A percentile compares a stretch with the other conserved stretches of the same genome.
phyloP scores from a whole-genome alignment of 2,113 vertebrate genomes.

The Oreochromis tanganicae region DNA sequence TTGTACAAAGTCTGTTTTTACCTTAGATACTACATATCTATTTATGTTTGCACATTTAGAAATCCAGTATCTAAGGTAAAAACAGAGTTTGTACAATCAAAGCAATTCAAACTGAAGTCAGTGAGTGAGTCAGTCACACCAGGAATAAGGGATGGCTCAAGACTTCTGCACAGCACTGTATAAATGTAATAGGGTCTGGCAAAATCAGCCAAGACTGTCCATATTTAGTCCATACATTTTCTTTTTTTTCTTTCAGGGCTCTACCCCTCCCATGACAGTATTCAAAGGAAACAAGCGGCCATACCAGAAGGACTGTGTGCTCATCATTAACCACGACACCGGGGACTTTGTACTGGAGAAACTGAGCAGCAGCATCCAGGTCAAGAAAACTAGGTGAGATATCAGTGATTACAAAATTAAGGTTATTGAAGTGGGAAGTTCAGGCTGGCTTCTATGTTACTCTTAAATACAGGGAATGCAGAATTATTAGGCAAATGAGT shows the following conservation, averaged over 20 bases:
- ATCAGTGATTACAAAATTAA: no score
- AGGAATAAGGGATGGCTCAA: not conserved
- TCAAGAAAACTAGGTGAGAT: constrained; percentile 96
- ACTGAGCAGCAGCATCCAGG: constrained; percentile 97
- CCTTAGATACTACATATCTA: not conserved
- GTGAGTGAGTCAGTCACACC: not conserved
- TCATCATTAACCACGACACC: constrained; percentile 98
- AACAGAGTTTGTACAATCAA: not conserved
- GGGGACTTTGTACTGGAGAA: constrained; percentile 95
- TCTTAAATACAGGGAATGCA: no score
- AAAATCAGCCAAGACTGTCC: not conserved
- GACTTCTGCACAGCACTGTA: not conserved
- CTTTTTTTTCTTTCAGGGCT: constrained; percentile 74
- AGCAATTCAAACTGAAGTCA: not conserved
- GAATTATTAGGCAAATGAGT: no score
- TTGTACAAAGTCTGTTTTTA: not conserved
- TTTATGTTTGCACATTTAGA: not conserved
- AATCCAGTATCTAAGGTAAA: not conserved
- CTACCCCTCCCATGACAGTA: constrained; percentile 96
- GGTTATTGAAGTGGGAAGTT: not conserved
- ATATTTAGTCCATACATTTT: rapidly evolving
- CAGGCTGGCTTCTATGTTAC: not conserved
- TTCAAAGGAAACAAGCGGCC: constrained; percentile 98
- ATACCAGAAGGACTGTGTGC: constrained; percentile 97
- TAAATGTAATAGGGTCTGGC: not conserved